Percentiles rank a stretch among this genome's conserved stretches.
These are phyloP conservation scores for Leucophenga maculata DNA, from an alignment of 2,888 invertebrate genomes.

Conservation along the genomic window DNA sequence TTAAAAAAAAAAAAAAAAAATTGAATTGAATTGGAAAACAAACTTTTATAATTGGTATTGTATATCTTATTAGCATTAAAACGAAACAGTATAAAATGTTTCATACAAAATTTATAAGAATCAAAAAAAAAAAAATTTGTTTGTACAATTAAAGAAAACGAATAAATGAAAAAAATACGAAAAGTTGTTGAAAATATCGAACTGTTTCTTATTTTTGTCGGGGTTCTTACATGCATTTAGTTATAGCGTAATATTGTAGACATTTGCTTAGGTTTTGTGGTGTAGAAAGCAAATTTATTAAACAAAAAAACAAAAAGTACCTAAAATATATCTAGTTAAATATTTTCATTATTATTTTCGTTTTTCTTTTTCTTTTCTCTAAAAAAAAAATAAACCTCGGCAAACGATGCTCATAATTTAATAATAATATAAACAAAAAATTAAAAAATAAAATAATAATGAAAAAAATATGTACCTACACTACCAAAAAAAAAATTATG, in stretches of 20 bases:
- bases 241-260: slow-evolving; percentile 38
- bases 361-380: slow-evolving; percentile 25
- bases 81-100: slow-evolving; percentile 1
- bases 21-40: slow-evolving; percentile 22
- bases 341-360: slow-evolving; percentile 16
- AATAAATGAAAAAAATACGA: not conserved
- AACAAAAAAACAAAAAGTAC: slow-evolving; percentile 18
- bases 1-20: slow-evolving; percentile 45
- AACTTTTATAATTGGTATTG: not conserved
- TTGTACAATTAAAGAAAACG: not conserved
- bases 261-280: slow-evolving; percentile 37
- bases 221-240: not conserved
- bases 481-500: slow-evolving; percentile 30
- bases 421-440: slow-evolving; percentile 49
- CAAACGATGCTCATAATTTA: slow-evolving; percentile 18
- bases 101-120: slow-evolving; percentile 26
- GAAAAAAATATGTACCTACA: slow-evolving; percentile 42
- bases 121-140: slow-evolving; percentile 28
- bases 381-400: slow-evolving; percentile 1
- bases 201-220: slow-evolving; percentile 17
- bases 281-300: slow-evolving; percentile 31
- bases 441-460: slow-evolving; percentile 42
- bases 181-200: slow-evolving; percentile 22
- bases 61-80: slow-evolving; percentile 31
- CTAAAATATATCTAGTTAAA: slow-evolving; percentile 19